phyloP scores from a whole-genome alignment of 2,888 invertebrate genomes.

The Megastigmus dorsalis region DNA sequence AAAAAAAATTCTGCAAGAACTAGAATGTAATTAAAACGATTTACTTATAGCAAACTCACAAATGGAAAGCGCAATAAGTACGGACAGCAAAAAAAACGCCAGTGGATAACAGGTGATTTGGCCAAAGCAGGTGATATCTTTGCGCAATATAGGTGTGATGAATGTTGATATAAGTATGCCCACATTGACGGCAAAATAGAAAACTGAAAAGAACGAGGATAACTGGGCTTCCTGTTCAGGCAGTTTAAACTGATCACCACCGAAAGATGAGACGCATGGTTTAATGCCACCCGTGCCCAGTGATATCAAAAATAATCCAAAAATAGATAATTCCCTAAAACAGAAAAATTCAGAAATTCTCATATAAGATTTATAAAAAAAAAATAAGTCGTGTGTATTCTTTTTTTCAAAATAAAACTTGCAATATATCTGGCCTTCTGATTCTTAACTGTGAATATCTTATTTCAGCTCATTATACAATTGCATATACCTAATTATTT shows the following conservation, averaged over 20 bases:
- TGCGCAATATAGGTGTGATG: background rate
- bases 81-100: too few relatives aligned
- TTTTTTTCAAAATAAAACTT: too few relatives aligned
- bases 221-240: background rate
- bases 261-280: background rate
- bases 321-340: slow-evolving; percentile 77
- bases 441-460: too few relatives aligned
- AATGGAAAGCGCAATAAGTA: too few relatives aligned
- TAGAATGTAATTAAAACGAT: too few relatives aligned
- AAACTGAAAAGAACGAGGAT: background rate
- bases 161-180: background rate
- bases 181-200: background rate
- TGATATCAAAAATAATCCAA: slow-evolving; percentile 86
- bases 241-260: background rate
- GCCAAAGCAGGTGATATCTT: background rate
- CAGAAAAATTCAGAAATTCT: background rate
- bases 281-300: slow-evolving; percentile 84
- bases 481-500: background rate
- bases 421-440: too few relatives aligned
- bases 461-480: background rate
- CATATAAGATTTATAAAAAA: too few relatives aligned
- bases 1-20: too few relatives aligned
- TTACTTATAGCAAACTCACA: too few relatives aligned
- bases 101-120: too few relatives aligned
- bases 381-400: too few relatives aligned